Conservation (phyloP, 2,113 vertebrate genomes). For the Collichthys lucidus region DNA sequence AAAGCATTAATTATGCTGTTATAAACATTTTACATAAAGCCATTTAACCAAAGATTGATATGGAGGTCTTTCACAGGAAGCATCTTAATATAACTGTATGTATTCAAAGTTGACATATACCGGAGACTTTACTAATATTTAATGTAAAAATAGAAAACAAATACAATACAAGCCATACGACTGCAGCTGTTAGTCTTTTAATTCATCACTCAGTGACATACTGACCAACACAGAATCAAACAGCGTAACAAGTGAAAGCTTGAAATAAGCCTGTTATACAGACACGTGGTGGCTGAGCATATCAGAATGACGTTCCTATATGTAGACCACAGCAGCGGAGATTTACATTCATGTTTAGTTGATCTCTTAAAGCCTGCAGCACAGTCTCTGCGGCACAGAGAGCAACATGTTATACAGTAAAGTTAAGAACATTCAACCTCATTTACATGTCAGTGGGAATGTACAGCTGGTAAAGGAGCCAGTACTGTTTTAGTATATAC, state of each 20-base stretch:
- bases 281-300: background rate
- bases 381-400: background rate
- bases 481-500: background rate
- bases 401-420: slow-evolving; percentile 10
- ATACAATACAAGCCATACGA: background rate
- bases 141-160: background rate
- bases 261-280: slow-evolving; percentile 3
- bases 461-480: background rate
- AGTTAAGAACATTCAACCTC: background rate
- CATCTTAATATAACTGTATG: background rate
- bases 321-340: slow-evolving; percentile 45
- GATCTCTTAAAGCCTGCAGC: background rate
- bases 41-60: too few relatives aligned
- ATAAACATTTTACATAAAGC: too few relatives aligned
- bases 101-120: too few relatives aligned
- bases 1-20: too few relatives aligned
- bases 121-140: background rate
- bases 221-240: background rate
- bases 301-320: slow-evolving; percentile 1
- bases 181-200: background rate
- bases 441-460: background rate
- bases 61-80: background rate
- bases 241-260: slow-evolving; percentile 7
- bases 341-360: slow-evolving; percentile 60
- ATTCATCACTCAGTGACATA: slow-evolving; percentile 5